Percentiles rank a stretch among this genome's conserved stretches.
Conservation (phyloP, 2,113 vertebrate species). For the Rhineura floridana region DNA sequence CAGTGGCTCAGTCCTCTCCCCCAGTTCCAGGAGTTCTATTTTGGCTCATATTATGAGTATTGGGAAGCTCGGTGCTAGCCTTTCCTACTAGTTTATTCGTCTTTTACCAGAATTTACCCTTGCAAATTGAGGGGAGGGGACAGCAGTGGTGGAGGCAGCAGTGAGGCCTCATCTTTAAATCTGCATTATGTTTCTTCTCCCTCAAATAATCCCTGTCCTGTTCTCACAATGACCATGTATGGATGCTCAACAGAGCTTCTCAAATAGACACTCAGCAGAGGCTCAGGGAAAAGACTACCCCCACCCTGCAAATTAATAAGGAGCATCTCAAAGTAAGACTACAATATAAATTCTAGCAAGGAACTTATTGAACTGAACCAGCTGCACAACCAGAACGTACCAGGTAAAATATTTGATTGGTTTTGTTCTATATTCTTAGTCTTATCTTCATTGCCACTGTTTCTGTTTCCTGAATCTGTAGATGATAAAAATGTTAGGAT, state of each 20-base stretch:
- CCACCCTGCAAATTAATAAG: background rate
- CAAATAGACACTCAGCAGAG: background rate
- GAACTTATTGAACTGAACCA: background rate
- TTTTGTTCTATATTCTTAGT: constrained; percentile 89
- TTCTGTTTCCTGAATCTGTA: constrained; percentile 73
- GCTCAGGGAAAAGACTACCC: no score
- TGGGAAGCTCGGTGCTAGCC: background rate
- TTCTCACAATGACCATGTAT: background rate
- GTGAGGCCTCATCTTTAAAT: background rate
- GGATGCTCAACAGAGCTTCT: background rate
- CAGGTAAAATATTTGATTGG: constrained; percentile 91
- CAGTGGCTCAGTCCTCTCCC: no score
- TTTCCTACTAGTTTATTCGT: background rate
- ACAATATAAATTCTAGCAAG: background rate
- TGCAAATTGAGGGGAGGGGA: background rate
- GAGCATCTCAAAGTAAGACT: background rate
- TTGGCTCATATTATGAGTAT: background rate
- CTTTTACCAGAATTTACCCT: background rate
- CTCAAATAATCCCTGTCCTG: background rate
- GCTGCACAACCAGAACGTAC: constrained; percentile 67
- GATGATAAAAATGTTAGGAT: constrained; percentile 13
- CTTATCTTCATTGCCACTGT: constrained; percentile 86
- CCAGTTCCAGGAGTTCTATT: background rate
- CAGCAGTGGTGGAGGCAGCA: no score
- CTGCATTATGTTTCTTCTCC: background rate